phyloP scores from a whole-genome alignment of 2,888 invertebrate species.

The Subacronicta megacephala region DNA sequence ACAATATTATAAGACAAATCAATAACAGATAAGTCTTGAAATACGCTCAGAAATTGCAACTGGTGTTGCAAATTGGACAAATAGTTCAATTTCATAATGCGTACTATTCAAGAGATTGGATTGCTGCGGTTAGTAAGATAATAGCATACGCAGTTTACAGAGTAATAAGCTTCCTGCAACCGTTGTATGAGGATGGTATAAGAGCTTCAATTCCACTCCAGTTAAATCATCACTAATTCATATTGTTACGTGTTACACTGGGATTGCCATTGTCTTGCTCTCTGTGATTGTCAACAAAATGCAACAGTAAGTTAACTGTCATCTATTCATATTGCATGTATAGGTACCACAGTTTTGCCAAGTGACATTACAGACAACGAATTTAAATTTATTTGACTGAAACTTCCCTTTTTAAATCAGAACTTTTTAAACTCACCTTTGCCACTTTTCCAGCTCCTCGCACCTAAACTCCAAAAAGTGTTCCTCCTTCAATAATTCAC shows the following conservation, averaged over 20 bases:
- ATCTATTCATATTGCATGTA: no score
- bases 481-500: conserved; percentile 66
- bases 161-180: not conserved
- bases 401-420: conserved; percentile 72
- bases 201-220: no score
- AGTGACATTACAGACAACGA: no score
- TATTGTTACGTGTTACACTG: no score
- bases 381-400: no score
- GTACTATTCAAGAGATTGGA: conserved; percentile 23
- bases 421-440: conserved; percentile 76
- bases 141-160: not conserved
- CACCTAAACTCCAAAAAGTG: conserved; percentile 58
- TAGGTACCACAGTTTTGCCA: no score
- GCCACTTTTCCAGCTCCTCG: conserved; percentile 57
- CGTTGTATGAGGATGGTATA: conserved; percentile 2
- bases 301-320: no score
- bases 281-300: no score
- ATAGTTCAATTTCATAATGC: conserved; percentile 48
- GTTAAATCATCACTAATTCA: no score
- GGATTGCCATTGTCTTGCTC: no score
- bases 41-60: conserved; percentile 36
- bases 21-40: conserved; percentile 21
- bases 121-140: conserved; percentile 18
- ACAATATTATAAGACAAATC: not conserved
- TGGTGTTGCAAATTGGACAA: conserved; percentile 55